Percentiles rank a stretch among this genome's conserved stretches.
These are phyloP conservation scores for Nephila pilipes DNA, from an alignment of 1,140 invertebrate genomes.

Conservation along the genomic window DNA sequence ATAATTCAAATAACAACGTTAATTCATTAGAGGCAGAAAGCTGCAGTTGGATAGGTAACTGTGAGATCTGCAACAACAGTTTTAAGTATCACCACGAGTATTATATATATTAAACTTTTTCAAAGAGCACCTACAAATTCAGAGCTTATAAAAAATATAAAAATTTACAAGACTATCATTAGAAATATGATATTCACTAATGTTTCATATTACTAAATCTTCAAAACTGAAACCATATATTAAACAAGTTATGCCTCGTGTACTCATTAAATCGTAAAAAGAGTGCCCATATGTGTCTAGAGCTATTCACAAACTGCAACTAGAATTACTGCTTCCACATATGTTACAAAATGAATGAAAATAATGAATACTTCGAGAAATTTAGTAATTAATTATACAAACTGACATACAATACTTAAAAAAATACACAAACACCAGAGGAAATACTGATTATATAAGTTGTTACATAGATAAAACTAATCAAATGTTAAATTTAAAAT, in stretches of 20 bases:
- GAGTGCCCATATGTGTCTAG: neutral
- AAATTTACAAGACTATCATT: neutral
- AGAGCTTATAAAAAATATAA: conserved; percentile 12
- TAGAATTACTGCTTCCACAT: neutral
- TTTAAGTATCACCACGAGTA: neutral
- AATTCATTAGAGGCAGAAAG: neutral
- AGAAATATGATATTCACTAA: conserved; percentile 8
- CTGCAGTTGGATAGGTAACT: neutral
- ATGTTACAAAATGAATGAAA: neutral
- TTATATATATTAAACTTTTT: neutral
- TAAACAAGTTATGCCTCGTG: neutral
- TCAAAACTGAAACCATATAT: neutral
- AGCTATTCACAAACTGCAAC: conserved; percentile 13
- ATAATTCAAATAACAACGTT: neutral
- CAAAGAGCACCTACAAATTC: neutral
- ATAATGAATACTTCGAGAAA: neutral
- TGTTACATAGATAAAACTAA: neutral
- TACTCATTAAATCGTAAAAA: neutral
- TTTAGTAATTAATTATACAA: neutral
- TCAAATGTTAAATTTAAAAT: neutral
- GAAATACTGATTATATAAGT: neutral
- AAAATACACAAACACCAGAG: conserved; percentile 2
- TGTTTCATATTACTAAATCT: neutral
- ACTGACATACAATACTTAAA: neutral
- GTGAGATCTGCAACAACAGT: conserved; percentile 1